Evolutionary conservation across 2,797 vertebrate genomes (phyloP).

Genomic region (Characodon lateralis): DNA sequence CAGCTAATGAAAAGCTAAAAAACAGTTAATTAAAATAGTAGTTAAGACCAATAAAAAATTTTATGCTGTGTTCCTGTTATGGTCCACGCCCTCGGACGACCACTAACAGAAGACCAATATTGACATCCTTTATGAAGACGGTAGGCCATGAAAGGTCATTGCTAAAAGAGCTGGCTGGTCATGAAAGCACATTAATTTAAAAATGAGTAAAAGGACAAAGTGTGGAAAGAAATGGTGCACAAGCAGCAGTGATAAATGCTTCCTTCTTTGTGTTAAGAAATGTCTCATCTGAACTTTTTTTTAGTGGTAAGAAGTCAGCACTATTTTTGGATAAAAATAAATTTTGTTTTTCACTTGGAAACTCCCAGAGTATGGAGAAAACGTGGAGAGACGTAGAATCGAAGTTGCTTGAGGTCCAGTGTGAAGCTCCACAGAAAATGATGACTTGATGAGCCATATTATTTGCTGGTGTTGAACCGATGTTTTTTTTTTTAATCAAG

Average conservation of each 20-base stretch:
- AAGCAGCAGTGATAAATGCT: neutral
- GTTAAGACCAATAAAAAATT: too few relatives aligned
- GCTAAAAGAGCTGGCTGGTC: neutral
- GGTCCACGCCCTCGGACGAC: neutral
- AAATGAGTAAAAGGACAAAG: neutral
- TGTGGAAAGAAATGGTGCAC: neutral
- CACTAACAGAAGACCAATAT: neutral
- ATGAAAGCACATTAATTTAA: neutral
- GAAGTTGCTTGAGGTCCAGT: neutral
- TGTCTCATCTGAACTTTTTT: neutral
- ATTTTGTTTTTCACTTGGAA: neutral
- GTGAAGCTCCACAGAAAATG: neutral
- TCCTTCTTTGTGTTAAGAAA: neutral
- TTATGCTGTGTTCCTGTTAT: neutral
- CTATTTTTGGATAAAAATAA: neutral
- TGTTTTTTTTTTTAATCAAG: neutral
- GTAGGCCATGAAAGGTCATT: neutral
- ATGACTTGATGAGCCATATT: too few relatives aligned
- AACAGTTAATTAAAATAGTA: too few relatives aligned
- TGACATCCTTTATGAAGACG: neutral
- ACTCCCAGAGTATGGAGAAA: neutral
- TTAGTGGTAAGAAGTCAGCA: neutral
- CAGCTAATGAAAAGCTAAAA: neutral
- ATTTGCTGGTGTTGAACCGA: too few relatives aligned
- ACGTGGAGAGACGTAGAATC: neutral